These are phyloP conservation scores for Prionace glauca DNA, from an alignment of 2,797 vertebrate genomes.

Conservation along the genomic window DNA sequence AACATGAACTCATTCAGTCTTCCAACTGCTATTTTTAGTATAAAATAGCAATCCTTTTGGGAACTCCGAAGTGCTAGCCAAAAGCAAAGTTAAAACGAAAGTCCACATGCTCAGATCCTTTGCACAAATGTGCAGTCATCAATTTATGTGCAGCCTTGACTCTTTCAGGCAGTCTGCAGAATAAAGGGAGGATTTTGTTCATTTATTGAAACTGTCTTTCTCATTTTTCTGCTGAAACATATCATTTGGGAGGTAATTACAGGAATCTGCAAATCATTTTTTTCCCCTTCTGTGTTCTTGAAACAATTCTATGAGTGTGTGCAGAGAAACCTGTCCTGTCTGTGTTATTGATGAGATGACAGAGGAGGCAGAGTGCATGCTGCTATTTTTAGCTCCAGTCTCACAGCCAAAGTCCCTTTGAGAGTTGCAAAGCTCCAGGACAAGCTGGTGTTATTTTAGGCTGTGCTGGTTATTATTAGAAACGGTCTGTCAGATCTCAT, in stretches of 20 bases:
- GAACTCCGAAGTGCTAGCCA: background rate
- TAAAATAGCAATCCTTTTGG: background rate
- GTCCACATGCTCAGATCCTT: background rate
- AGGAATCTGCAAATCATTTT: slow-evolving; percentile 21
- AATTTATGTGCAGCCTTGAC: background rate
- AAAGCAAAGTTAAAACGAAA: background rate
- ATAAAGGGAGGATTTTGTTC: background rate
- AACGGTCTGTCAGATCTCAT: slow-evolving; percentile 7
- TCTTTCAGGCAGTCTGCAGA: slow-evolving; percentile 5
- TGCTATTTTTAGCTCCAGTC: slow-evolving; percentile 32
- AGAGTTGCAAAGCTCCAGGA: slow-evolving; percentile 27
- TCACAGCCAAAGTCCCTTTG: background rate
- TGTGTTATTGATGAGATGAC: slow-evolving; percentile 24
- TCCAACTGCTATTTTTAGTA: slow-evolving; percentile 16
- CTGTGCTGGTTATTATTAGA: slow-evolving; percentile 28
- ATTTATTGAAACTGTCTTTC: slow-evolving; percentile 18
- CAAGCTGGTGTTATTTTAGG: slow-evolving; percentile 36
- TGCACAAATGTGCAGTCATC: background rate
- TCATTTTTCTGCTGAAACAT: slow-evolving; percentile 6
- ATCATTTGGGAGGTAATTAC: slow-evolving; percentile 35
- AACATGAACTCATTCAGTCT: background rate
- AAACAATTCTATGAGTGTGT: background rate
- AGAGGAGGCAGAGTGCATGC: background rate
- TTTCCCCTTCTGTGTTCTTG: background rate
- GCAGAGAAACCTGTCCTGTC: slow-evolving; percentile 11